Evolutionary conservation across 1,140 invertebrate genomes (phyloP).

Genomic region (Phenacoccus solenopsis): DNA sequence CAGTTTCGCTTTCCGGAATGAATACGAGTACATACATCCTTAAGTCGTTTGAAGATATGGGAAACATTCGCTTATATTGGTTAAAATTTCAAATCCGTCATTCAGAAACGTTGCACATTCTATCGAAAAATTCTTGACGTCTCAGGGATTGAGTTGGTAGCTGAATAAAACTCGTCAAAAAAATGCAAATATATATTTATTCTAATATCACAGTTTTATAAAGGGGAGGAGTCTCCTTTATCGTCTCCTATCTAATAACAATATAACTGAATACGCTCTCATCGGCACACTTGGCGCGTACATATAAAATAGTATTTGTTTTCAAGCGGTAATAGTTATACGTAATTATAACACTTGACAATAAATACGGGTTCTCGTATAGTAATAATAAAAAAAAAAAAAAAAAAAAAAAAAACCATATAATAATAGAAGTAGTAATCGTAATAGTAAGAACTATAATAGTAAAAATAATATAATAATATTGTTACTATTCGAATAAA

Average conservation of each 20-base stretch:
- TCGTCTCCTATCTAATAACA: neutral
- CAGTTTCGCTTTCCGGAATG: too few relatives aligned
- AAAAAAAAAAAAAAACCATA: neutral
- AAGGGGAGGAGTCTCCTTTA: constrained; percentile 5
- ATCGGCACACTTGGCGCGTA: neutral
- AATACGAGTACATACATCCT: too few relatives aligned
- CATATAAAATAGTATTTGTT: neutral
- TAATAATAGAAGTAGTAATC: neutral
- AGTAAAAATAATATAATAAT: neutral
- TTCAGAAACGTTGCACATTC: too few relatives aligned
- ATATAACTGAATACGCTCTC: neutral
- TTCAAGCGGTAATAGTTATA: too few relatives aligned
- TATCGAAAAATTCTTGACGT: too few relatives aligned
- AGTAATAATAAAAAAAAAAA: too few relatives aligned
- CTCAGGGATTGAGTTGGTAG: too few relatives aligned
- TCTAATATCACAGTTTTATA: constrained; percentile 7
- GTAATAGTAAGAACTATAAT: neutral
- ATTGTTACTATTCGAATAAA: neutral
- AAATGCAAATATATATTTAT: neutral
- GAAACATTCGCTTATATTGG: too few relatives aligned
- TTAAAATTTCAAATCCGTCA: too few relatives aligned
- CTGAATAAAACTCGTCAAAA: neutral
- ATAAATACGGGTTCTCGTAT: too few relatives aligned
- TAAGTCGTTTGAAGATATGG: too few relatives aligned
- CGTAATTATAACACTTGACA: neutral